Base-by-base conservation (phyloP, 1,140 invertebrate species). In the Lepidurus arcticus region DNA sequence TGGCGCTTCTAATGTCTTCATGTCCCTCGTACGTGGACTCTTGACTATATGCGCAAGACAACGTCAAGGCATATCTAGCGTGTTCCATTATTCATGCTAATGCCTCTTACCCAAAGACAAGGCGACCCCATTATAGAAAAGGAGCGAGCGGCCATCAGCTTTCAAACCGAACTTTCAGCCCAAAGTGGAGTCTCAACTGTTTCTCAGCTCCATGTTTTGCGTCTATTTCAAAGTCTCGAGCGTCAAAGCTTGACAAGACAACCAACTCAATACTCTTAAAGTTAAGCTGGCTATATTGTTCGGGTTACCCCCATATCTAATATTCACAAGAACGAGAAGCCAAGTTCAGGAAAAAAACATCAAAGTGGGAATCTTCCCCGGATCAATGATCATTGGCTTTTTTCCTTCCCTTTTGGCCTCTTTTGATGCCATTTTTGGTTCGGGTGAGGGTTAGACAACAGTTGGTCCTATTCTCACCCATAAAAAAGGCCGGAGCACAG, bases 41-140 rank as follows among this genome's bases (percentile, higher is more conserved):
- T 65, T 21, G 21, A 65, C 9, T 65, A 13, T 65, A 65, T 16
- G 53, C 53, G 53, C 53, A 65, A 34, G 34, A 34, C 53, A 21
- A 65, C 53, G 53, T 65, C 53, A n/a, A 65, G 8, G 53, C 13
- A 65, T 65, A 65, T 65, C 53, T 34, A 65, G 53, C 53, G 53
- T 65, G 53, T 65, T 65, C 53, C 53, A 65, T 65, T 65, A 65
- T 65, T 65, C 53, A 65, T 65, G 53, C 53, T 65, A 65, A 65
- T 65, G 53, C 53, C 53, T 65, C 53, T 65, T 65, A 65, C 53
- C 53, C 53, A 65, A 65, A 65, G 53, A 65, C 53, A 65, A 65
- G 53, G 53, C 21, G 53, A 65, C 53, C 53, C 53, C 53, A 65
- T 65, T 65, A 65, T 65, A 65, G 53, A 21, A 16, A 65, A 65